A percentile compares a stretch with the other conserved stretches of the same genome.
Evolutionary conservation across 2,113 vertebrate species (phyloP).

Genomic region (Myanophis thanlyinensis): DNA sequence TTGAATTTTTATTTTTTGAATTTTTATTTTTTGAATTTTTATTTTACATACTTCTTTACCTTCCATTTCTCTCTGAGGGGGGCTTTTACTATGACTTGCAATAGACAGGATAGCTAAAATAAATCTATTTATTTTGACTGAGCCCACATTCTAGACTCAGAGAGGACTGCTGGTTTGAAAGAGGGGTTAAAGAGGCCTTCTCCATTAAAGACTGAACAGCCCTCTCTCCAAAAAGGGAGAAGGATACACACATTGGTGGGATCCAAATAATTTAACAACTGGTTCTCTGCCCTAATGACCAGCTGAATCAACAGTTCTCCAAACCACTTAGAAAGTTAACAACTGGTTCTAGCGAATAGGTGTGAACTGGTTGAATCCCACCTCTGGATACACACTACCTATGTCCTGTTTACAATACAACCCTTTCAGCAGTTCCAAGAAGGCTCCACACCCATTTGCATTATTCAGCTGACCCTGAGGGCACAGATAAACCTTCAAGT

Average conservation of each 20-base stretch:
- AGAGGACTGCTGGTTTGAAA: background rate
- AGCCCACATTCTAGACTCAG: background rate
- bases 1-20: too few relatives aligned
- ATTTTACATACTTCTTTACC: background rate
- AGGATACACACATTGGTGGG: too few relatives aligned
- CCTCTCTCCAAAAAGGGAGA: background rate
- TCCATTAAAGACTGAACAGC: background rate
- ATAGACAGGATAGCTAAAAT: background rate
- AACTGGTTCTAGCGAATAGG: too few relatives aligned
- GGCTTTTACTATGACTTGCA: background rate
- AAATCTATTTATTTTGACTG: background rate
- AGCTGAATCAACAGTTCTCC: too few relatives aligned
- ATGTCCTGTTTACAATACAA: background rate
- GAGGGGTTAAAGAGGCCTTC: background rate
- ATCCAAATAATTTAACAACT: too few relatives aligned
- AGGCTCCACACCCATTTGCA: background rate
- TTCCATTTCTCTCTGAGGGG: background rate
- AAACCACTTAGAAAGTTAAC: too few relatives aligned
- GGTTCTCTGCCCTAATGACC: too few relatives aligned
- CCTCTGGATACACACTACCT: background rate
- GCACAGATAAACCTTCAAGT: background rate
- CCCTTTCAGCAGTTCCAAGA: background rate
- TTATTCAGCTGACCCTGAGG: background rate
- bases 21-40: too few relatives aligned
- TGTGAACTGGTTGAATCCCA: too few relatives aligned